A percentile compares a stretch with the other conserved stretches of the same genome.
Evolutionary conservation across 2,113 vertebrate species (phyloP).

Genomic region (Chrysochloris asiatica): DNA sequence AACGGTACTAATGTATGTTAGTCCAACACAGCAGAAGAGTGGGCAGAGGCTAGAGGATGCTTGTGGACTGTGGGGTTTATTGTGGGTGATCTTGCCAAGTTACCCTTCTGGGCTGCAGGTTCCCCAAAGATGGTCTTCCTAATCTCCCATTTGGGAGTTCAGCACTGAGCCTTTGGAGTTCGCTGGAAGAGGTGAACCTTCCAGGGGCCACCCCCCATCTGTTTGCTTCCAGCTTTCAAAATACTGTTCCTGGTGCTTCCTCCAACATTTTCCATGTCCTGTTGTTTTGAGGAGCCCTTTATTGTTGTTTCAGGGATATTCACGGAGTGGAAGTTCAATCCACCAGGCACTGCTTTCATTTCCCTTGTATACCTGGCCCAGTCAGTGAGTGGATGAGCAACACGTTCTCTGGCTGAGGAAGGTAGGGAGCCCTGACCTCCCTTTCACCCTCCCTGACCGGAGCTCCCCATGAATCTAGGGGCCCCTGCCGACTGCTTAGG

Average conservation of each 20-base stretch:
- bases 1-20: neutral
- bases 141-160: neutral
- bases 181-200: neutral
- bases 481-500: neutral
- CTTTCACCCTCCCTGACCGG: neutral
- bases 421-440: neutral
- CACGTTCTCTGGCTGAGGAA: neutral
- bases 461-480: neutral
- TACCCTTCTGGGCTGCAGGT: neutral
- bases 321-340: neutral
- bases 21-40: neutral
- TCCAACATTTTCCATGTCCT: neutral
- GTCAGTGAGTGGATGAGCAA: neutral
- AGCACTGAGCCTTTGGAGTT: neutral
- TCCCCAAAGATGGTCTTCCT: neutral
- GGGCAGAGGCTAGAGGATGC: accelerated
- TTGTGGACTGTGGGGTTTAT: neutral
- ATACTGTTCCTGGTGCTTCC: neutral
- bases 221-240: neutral
- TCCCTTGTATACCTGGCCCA: neutral
- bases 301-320: neutral
- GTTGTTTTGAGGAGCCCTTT: neutral
- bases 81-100: neutral
- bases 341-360: neutral
- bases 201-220: neutral